Evolutionary conservation across 23 tunicate genomes (phyloP), one percentile per base, ranked within the genome.

Genomic region (Pegea sp.): DNA sequence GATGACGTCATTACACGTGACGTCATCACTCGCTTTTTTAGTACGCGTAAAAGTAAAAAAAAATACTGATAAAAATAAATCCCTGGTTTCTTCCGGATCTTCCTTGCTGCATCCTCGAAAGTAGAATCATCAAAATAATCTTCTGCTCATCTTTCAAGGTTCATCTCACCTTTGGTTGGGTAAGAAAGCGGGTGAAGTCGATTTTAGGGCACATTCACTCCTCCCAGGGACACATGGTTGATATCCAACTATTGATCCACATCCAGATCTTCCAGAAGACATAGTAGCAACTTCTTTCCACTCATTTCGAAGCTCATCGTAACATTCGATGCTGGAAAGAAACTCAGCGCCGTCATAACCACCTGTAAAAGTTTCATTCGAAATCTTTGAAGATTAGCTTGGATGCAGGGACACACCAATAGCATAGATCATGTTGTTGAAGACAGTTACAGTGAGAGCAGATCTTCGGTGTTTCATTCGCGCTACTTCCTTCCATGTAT

Each of bases 311-410:
- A 33, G 55, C 18, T 68, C 72, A 33, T 81, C 93, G 43, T 60
- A 72, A 66, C 59, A 81, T 29, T 81, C 93, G 21, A 67, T 76
- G 48, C 93, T 81, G 31, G 93, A 72, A 5, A 81, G 77, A 60
- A 81, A 81, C 33, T 71, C 93, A 51, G 56, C 65, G 8, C 93
- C 93, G 59, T 81, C 93, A 58, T 81, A 81, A 4, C 93, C 93
- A 16, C 93, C 93, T 81, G 46, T 38, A 38, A 11, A 38, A 11
- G 13, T 38, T 38, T 38, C 16, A 38, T 38, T 38, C 11, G 11
- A 16, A 8, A 38, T 38, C 11, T 16, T 11, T 8, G 16, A 38
- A 38, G 13, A 38, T 8, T 8, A 38, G 46, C 16, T 11, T 8
- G 16, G 16, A 11, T 8, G 16, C 46, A 8, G 46, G 46, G 24